phyloP scores from a whole-genome alignment of 2,113 vertebrate genomes.

The Trinectes maculatus region DNA sequence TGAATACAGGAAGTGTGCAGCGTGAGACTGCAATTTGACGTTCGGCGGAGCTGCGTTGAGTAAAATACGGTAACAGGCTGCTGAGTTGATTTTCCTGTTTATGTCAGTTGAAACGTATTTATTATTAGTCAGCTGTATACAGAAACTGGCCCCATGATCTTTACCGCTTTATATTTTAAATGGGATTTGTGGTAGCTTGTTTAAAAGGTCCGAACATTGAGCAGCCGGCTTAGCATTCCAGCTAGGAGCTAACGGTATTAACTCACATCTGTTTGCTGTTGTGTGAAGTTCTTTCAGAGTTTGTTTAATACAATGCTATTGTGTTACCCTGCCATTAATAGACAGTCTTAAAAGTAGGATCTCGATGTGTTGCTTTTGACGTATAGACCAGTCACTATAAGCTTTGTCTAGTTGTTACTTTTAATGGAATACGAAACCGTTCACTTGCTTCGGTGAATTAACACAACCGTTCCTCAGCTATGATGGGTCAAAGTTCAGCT shows the following conservation, averaged over 20 bases:
- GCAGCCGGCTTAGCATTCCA: slow-evolving; percentile 34
- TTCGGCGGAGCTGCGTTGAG: slow-evolving; percentile 40
- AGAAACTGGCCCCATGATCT: accelerated
- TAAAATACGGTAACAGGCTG: slow-evolving; percentile 55
- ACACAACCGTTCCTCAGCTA: background rate
- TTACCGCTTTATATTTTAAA: background rate
- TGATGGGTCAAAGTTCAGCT: background rate
- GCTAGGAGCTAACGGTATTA: slow-evolving; percentile 62
- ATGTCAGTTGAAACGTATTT: accelerated
- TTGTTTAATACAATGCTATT: background rate
- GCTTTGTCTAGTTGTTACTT: background rate
- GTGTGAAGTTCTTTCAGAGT: background rate
- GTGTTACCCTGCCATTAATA: no score
- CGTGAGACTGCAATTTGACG: slow-evolving; percentile 83
- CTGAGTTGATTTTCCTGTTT: background rate
- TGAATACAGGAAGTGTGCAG: slow-evolving; percentile 77
- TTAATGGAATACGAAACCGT: slow-evolving; percentile 8
- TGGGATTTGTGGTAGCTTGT: background rate
- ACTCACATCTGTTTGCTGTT: background rate
- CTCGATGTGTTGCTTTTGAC: background rate
- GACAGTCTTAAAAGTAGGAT: background rate
- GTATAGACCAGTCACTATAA: no score
- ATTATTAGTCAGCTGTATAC: background rate
- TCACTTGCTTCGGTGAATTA: background rate
- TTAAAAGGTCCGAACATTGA: background rate